Conservation (phyloP, 2,797 vertebrate genomes). For the Ispidina picta region DNA sequence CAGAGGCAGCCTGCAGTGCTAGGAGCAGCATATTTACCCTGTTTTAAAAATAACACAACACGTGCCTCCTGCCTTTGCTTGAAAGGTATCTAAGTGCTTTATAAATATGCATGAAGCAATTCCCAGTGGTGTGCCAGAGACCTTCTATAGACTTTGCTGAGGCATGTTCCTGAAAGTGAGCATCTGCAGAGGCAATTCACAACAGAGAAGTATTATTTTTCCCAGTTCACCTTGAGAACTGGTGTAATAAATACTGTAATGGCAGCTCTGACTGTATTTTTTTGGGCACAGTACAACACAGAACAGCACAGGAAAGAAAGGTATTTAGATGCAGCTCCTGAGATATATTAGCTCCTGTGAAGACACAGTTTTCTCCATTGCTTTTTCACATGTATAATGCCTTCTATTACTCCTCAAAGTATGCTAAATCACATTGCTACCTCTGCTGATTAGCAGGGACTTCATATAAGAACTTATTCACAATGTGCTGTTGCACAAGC, state of each 20-base stretch:
- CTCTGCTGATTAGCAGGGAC: background rate
- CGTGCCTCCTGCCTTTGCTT: background rate
- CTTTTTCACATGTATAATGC: background rate
- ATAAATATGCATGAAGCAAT: background rate
- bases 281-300: background rate
- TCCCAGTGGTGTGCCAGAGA: background rate
- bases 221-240: background rate
- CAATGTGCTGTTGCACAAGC: background rate
- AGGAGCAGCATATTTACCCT: background rate
- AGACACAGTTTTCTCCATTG: background rate
- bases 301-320: background rate
- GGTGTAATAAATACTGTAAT: background rate
- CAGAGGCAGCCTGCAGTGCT: background rate
- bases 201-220: background rate
- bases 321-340: background rate
- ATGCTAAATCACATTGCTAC: background rate
- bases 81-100: background rate
- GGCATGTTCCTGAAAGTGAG: background rate
- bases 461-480: background rate
- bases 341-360: background rate
- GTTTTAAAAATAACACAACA: background rate
- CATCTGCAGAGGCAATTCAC: conserved; percentile 3
- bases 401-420: background rate
- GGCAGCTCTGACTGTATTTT: background rate
- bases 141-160: background rate